Conservation (phyloP, 2,888 invertebrate genomes). For the Melanchra persicariae region DNA sequence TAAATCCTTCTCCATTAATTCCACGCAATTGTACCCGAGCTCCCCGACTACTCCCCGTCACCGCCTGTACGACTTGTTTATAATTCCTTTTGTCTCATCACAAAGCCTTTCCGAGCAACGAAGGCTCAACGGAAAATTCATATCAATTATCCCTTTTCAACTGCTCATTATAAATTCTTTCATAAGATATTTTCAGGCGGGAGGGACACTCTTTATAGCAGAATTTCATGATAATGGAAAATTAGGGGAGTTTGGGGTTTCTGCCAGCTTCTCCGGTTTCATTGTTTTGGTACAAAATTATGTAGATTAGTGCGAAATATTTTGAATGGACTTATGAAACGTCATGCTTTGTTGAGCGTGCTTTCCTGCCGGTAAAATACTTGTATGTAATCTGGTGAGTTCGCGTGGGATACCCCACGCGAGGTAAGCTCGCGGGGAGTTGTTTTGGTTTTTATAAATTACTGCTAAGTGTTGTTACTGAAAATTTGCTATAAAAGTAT, state of each 20-base stretch:
- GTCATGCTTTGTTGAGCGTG: background rate
- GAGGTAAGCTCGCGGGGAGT: background rate
- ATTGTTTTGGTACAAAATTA: constrained; percentile 46
- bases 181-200: constrained; percentile 82
- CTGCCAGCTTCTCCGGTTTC: constrained; percentile 39
- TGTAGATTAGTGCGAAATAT: constrained; percentile 47
- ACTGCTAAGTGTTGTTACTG: background rate
- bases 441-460: constrained; percentile 6
- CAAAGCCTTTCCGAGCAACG: constrained; percentile 75
- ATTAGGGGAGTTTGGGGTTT: constrained; percentile 46
- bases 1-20: background rate
- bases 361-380: background rate
- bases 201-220: constrained; percentile 54
- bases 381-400: background rate
- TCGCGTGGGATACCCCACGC: background rate
- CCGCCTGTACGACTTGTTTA: constrained; percentile 79
- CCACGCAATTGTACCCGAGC: background rate
- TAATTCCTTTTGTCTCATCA: constrained; percentile 85
- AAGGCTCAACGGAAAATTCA: constrained; percentile 82
- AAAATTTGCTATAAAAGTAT: background rate
- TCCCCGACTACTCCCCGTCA: constrained; percentile 45
- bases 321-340: constrained; percentile 20
- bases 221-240: constrained; percentile 57
- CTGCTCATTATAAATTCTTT: constrained; percentile 85
- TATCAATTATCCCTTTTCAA: constrained; percentile 85